Evolutionary conservation across 2,888 invertebrate species (phyloP), one percentile per base, ranked within the genome.

Genomic region (Monochamus alternatus): DNA sequence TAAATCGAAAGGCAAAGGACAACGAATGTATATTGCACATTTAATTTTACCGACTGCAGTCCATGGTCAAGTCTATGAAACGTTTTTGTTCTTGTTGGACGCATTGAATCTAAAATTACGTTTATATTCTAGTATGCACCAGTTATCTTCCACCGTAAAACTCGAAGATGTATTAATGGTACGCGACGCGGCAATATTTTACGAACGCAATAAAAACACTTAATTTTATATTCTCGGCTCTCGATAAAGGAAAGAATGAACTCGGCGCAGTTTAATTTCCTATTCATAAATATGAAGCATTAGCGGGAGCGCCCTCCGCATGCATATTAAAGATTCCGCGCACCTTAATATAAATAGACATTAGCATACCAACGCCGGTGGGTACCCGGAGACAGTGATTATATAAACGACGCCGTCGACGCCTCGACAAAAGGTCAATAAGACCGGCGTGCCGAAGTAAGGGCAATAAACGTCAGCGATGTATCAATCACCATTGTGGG

Each of bases 211-310:
- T 66, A 66, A 66, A 66, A 66, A 32, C 30, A 4, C n/a, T 30
- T 38, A 66, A 43, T 66, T n/a, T 66, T 52, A 66, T 66, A 51
- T 52, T 14, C 66, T 22, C 67, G 60, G 5, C 8, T 38, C 52
- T 30, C 8, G 43, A n/a, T 52, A 52, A 52, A 75, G 47, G 76
- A 76, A 79, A 76, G 80, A 80, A 78, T 78, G 73, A 74, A 77
- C 76, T 74, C 76, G 74, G 76, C 66, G 71, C 72, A 76, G 76
- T 79, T 81, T 81, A 81, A 81, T 81, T 80, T 81, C 80, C 80
- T 81, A 75, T 79, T 78, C 81, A 81, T 81, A 81, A 81, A 81
- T 81, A 81, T 78, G 77, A 76, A 76, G 80, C 75, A 79, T 79
- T 79, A 81, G 75, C 77, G 73, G 75, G 76, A 76, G 63, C 69